Evolutionary conservation across 1,140 invertebrate species (phyloP).

Genomic region (Papilio aristodemus): DNA sequence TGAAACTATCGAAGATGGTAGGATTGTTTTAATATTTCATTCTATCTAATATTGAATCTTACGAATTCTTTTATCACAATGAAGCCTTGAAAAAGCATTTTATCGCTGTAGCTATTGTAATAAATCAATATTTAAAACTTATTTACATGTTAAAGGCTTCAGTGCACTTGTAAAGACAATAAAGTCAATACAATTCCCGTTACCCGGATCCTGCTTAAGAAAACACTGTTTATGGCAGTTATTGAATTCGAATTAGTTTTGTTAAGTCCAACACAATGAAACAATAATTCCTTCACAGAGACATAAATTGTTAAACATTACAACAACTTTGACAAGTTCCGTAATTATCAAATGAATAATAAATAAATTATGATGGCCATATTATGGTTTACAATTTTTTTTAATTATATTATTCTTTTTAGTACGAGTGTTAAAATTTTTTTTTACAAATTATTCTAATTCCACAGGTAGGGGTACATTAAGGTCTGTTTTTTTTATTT

Average conservation of each 20-base stretch:
- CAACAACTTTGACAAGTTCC: conserved; percentile 11
- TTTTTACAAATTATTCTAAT: too few relatives aligned
- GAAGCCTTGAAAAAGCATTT: not conserved
- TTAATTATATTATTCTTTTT: not conserved
- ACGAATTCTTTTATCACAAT: not conserved
- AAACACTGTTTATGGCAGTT: not conserved
- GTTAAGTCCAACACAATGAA: not conserved
- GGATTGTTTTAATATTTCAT: not conserved
- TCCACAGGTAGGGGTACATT: too few relatives aligned
- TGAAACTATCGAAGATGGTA: not conserved
- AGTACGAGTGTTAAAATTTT: too few relatives aligned
- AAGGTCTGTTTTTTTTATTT: too few relatives aligned
- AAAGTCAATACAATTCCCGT: conserved; percentile 1
- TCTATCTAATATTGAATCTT: not conserved
- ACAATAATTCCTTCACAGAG: not conserved
- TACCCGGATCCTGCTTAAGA: conserved; percentile 8
- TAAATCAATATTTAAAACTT: conserved; percentile 1
- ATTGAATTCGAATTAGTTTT: conserved; percentile 5
- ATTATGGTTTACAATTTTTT: not conserved
- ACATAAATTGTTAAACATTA: conserved; percentile 1
- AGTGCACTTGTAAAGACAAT: not conserved
- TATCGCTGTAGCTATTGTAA: not conserved
- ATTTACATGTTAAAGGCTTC: conserved; percentile 7
- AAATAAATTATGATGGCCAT: not conserved
- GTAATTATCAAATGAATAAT: conserved; percentile 1